These are phyloP conservation scores for Temnothorax rugatulus DNA, from an alignment of 2,888 invertebrate genomes.

Conservation along the genomic window DNA sequence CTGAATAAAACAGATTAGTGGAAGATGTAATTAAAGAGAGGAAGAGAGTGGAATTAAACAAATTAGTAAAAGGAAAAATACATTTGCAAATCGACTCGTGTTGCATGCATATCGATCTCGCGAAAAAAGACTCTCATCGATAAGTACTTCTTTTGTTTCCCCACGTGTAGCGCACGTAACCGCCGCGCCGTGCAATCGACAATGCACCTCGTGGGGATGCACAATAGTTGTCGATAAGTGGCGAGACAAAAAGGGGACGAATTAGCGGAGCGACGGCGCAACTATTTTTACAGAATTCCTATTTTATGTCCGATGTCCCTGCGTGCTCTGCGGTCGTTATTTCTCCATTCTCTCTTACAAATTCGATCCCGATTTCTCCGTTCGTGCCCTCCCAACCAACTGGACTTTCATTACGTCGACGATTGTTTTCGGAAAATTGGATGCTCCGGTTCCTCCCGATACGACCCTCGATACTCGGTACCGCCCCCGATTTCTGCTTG, in stretches of 20 bases:
- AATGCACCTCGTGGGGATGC: constrained; percentile 22
- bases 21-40: constrained; percentile 26
- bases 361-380: constrained; percentile 51
- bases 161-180: neutral
- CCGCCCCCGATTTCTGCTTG: constrained; percentile 36
- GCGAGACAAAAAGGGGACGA: constrained; percentile 44
- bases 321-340: constrained; percentile 54
- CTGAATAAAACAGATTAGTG: neutral
- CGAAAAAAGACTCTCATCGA: constrained; percentile 67
- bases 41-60: neutral
- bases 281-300: constrained; percentile 73
- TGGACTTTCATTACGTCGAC: constrained; percentile 49
- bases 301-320: constrained; percentile 70
- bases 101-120: constrained; percentile 71
- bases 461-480: neutral
- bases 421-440: constrained; percentile 56
- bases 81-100: constrained; percentile 72
- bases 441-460: constrained; percentile 45
- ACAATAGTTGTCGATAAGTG: constrained; percentile 51
- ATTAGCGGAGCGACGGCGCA: constrained; percentile 54
- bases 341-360: constrained; percentile 61
- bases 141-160: constrained; percentile 54
- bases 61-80: neutral
- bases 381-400: constrained; percentile 22
- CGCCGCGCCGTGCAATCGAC: constrained; percentile 15